Evolutionary conservation across 2,113 vertebrate species (phyloP).

Genomic region (Salvelinus alpinus): DNA sequence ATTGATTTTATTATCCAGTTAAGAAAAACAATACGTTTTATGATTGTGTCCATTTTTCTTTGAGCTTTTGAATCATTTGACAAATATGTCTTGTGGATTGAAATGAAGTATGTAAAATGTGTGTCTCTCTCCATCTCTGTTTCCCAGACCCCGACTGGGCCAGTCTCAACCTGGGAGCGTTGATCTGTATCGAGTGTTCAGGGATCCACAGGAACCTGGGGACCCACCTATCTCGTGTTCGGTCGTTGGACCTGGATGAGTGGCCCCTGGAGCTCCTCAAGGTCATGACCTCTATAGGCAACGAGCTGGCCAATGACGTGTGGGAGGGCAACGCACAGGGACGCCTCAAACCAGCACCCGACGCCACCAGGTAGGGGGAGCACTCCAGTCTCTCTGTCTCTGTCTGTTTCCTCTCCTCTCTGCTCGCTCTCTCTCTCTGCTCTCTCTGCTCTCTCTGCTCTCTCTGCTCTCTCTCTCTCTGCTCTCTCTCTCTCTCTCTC

Average conservation of each 20-base stretch:
- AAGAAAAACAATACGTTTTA: too few species aligned
- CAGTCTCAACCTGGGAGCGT: constrained; percentile 93
- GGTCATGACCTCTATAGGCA: constrained; percentile 94
- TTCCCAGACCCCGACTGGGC: constrained; percentile 91
- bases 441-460: too few species aligned
- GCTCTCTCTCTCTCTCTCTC: too few species aligned
- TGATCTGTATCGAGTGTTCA: constrained; percentile 98
- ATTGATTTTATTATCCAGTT: too few species aligned
- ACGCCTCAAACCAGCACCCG: constrained; percentile 83
- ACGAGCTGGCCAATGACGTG: constrained; percentile 91
- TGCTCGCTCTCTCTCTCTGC: neutral
- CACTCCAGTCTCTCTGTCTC: neutral
- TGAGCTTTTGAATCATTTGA: too few species aligned
- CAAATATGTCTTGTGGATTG: neutral
- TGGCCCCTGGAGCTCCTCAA: constrained; percentile 96
- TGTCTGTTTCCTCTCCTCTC: neutral
- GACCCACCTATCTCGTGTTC: constrained; percentile 92
- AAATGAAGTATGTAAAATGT: neutral
- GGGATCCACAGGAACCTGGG: constrained; percentile 97
- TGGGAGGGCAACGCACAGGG: constrained; percentile 93
- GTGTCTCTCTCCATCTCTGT: neutral
- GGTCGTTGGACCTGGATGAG: constrained; percentile 94
- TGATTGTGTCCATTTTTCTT: too few species aligned
- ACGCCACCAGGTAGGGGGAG: constrained; percentile 85
- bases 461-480: neutral